These are phyloP conservation scores for Callopanchax toddi DNA, from an alignment of 2,113 vertebrate genomes.

Conservation along the genomic window DNA sequence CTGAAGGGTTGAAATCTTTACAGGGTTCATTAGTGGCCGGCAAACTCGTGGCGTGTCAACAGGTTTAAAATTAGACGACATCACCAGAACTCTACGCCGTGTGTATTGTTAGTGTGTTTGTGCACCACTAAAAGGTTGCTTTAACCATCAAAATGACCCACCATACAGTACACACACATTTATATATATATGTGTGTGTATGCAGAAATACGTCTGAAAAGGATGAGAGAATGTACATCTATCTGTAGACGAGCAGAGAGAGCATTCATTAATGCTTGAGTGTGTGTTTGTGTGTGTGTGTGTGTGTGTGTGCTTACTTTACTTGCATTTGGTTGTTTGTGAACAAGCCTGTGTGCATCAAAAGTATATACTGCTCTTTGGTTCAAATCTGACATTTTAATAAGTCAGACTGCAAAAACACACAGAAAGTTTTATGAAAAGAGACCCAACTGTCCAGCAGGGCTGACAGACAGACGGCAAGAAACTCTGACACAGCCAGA, in stretches of 20 bases:
- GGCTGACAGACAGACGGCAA: slow-evolving; percentile 43
- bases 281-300: slow-evolving; percentile 4
- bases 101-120: slow-evolving; percentile 15
- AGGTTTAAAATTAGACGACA: slow-evolving; percentile 33
- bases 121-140: neutral
- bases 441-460: slow-evolving; percentile 61
- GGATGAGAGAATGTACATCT: neutral
- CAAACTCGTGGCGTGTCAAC: slow-evolving; percentile 52
- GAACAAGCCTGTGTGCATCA: slow-evolving; percentile 42
- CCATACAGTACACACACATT: too few species aligned
- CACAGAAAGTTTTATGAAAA: slow-evolving; percentile 72
- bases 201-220: slow-evolving; percentile 5
- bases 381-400: slow-evolving; percentile 76
- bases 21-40: slow-evolving; percentile 52
- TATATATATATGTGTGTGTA: too few species aligned
- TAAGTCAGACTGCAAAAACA: slow-evolving; percentile 55
- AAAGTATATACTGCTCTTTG: slow-evolving; percentile 32
- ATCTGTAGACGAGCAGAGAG: slow-evolving; percentile 8
- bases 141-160: slow-evolving; percentile 34
- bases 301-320: too few species aligned
- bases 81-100: slow-evolving; percentile 22
- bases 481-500: slow-evolving; percentile 17
- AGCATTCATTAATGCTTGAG: slow-evolving; percentile 32
- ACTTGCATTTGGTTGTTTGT: slow-evolving; percentile 38
- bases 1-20: slow-evolving; percentile 49